phyloP scores from a whole-genome alignment of 1,140 invertebrate species.

The Venturia canescens region DNA sequence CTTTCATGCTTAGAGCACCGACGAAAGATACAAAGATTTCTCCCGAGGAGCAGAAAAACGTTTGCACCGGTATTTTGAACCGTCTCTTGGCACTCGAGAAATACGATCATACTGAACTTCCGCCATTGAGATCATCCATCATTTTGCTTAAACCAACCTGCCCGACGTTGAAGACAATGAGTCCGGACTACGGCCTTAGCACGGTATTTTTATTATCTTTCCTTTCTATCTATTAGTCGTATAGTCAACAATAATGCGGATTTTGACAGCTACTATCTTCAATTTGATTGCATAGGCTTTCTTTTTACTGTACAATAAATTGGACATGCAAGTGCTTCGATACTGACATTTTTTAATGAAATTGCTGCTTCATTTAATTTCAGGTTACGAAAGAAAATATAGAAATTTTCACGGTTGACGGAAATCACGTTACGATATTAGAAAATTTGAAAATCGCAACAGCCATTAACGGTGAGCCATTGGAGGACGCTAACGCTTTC shows the following conservation, averaged over 20 bases:
- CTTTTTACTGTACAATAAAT: no score
- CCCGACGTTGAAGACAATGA: slow-evolving; percentile 72
- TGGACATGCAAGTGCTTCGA: no score
- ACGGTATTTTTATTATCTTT: slow-evolving; percentile 58
- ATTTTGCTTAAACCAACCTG: slow-evolving; percentile 81
- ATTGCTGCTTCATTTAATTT: slow-evolving; percentile 43
- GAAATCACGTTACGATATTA: slow-evolving; percentile 85
- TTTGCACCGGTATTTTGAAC: slow-evolving; percentile 77
- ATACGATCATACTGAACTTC: slow-evolving; percentile 70
- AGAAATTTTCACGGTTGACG: slow-evolving; percentile 68
- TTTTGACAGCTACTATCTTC: no score
- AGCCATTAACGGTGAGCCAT: slow-evolving; percentile 79
- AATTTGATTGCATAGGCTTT: no score
- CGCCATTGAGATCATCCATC: slow-evolving; percentile 78
- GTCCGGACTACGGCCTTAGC: slow-evolving; percentile 82
- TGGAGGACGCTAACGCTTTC: slow-evolving; percentile 65
- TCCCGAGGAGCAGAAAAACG: slow-evolving; percentile 70
- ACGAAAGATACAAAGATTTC: slow-evolving; percentile 45
- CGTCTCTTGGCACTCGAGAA: slow-evolving; percentile 78
- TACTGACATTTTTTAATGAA: no score
- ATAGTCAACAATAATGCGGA: neutral
- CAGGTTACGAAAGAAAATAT: slow-evolving; percentile 67
- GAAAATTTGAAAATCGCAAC: slow-evolving; percentile 80
- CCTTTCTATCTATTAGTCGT: neutral
- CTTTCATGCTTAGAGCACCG: slow-evolving; percentile 55